Base-by-base conservation (phyloP, 2,888 invertebrate genomes). In the Drosophila austrosaltans region DNA sequence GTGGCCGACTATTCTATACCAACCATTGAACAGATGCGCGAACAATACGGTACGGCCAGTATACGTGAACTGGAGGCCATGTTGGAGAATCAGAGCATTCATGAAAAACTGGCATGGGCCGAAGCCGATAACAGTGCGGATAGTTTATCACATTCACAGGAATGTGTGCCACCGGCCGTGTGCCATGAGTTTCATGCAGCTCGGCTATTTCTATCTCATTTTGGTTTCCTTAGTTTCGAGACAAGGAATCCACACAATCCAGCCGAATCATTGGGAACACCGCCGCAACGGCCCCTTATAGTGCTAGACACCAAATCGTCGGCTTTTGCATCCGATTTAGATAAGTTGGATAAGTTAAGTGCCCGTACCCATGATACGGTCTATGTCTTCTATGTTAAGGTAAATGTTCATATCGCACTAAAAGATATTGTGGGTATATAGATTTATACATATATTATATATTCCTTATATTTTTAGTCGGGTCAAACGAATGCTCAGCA, bases 181-280 rank as follows among this genome's bases (percentile, higher is more conserved):
- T 97, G 97, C 81, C 96, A 97, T 66, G 98, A 98, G 91, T 99
- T 98, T 91, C 98, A 99, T 93, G 98, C 99, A 0, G 97, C 99
- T 1, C 94, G 99, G 60, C 93, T 99, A 30, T 98, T 99, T 91
- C 93, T 99, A 20, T 98, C 98, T 2, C 98, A 99, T 92, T 98
- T 99, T 92, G 99, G 99, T 0, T 96, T 98, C 87, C 93, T 99
- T 20, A 95, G 95, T 44, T 94, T 95, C 48, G 93, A 93, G 71
- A 92, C 91, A 3, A 92, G 94, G 42, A 94, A 90, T 69, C 92
- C 92, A 2, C 85, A 89, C 63, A 90, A 90, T 67, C 90, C 91
- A 0, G 78, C 85, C 0, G 91, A 91, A 60, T 78, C 88, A 16
- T 75, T 91, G 39, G 82, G 89, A 2, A 69, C 90, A 3, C 86